These are phyloP conservation scores for Ochotona curzoniae DNA, from an alignment of 2,113 vertebrate genomes.

Conservation along the genomic window DNA sequence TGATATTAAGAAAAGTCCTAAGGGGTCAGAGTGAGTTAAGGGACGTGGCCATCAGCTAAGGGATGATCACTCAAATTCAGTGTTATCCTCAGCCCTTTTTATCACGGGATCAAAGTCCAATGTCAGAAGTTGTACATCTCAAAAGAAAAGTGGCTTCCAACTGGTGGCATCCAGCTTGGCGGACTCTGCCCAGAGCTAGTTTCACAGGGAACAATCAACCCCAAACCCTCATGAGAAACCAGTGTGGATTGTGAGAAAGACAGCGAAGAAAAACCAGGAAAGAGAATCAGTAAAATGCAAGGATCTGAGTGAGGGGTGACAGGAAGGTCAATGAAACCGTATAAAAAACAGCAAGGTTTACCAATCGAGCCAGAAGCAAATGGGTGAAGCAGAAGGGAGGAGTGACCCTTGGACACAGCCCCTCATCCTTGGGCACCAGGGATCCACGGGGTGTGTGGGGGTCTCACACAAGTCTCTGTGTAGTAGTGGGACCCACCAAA, in stretches of 20 bases:
- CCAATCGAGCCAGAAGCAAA: neutral
- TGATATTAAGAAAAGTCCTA: too few species aligned
- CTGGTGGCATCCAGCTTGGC: neutral
- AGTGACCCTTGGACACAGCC: neutral
- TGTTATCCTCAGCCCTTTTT: accelerated
- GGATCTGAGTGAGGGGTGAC: conserved; percentile 22
- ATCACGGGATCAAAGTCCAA: neutral
- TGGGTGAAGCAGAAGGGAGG: neutral
- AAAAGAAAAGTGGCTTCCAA: neutral
- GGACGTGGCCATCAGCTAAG: accelerated
- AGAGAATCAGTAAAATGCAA: neutral
- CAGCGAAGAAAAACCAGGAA: conserved; percentile 30
- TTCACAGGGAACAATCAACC: conserved; percentile 22
- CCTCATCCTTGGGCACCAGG: accelerated
- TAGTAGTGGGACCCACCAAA: too few species aligned
- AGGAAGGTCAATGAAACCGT: neutral
- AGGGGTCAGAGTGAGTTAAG: too few species aligned
- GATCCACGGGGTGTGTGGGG: neutral
- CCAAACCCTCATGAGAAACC: conserved; percentile 54
- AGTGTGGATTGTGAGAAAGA: neutral
- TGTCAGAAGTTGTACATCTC: neutral
- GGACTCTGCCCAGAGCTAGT: conserved; percentile 53
- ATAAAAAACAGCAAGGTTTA: neutral
- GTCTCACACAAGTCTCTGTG: too few species aligned
- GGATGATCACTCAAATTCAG: neutral